These are phyloP conservation scores for Periophthalmus magnuspinnatus DNA, from an alignment of 2,797 vertebrate genomes.

Conservation along the genomic window DNA sequence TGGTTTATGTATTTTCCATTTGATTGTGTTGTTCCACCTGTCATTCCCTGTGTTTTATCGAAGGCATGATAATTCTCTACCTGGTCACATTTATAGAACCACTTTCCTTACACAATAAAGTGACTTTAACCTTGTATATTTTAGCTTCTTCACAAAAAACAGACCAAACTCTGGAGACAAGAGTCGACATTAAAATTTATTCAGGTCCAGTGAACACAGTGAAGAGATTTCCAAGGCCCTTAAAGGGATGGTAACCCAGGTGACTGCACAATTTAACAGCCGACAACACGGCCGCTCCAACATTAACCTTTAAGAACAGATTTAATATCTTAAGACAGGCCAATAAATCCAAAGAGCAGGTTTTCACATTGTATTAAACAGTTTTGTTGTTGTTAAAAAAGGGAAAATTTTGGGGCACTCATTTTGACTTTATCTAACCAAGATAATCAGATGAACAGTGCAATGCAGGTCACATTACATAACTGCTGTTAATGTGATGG, in stretches of 20 bases:
- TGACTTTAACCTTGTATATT: neutral
- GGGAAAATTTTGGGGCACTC: neutral
- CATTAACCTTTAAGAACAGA: constrained; percentile 17
- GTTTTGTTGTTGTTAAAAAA: neutral
- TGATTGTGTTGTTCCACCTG: too few relatives aligned
- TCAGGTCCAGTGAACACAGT: constrained; percentile 5
- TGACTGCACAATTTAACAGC: constrained; percentile 15
- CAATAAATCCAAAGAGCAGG: neutral
- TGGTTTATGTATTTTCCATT: too few relatives aligned
- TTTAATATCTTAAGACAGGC: neutral
- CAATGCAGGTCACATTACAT: neutral
- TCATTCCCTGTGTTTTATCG: too few relatives aligned
- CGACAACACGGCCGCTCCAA: neutral
- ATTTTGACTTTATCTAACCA: neutral
- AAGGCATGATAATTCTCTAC: too few relatives aligned
- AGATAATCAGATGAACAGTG: neutral
- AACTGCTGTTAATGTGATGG: neutral
- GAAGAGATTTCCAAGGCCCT: constrained; percentile 9
- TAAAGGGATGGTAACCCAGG: constrained; percentile 10
- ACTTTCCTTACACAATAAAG: neutral
- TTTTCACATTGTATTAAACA: constrained; percentile 2
- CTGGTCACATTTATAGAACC: neutral
- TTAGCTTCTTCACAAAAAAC: constrained; percentile 2
- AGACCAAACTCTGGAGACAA: neutral
- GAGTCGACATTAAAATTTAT: neutral